Evolutionary conservation across 2,888 invertebrate genomes (phyloP).

Genomic region (Bruchidius siliquastri): DNA sequence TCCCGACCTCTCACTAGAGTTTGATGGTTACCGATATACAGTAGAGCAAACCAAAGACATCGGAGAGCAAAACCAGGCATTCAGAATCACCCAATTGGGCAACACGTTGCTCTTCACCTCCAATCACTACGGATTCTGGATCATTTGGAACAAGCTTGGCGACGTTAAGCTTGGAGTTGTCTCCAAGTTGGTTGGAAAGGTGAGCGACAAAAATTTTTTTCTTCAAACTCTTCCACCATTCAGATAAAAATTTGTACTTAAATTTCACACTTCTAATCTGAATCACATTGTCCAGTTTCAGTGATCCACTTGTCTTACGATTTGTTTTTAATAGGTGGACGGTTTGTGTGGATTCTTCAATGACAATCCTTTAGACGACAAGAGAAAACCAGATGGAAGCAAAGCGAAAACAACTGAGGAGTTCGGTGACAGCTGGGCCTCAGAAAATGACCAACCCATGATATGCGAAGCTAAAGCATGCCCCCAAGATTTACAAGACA

Average conservation of each 20-base stretch:
- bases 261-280: too few species aligned
- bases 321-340: conserved; percentile 50
- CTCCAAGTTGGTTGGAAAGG: conserved; percentile 54
- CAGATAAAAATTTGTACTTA: too few species aligned
- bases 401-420: conserved; percentile 59
- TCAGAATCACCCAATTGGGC: conserved; percentile 67
- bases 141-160: conserved; percentile 64
- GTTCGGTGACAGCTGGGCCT: conserved; percentile 75
- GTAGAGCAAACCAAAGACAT: conserved; percentile 58
- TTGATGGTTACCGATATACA: conserved; percentile 62
- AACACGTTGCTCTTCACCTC: conserved; percentile 64
- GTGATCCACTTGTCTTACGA: neutral
- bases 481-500: conserved; percentile 56
- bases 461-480: conserved; percentile 60
- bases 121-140: conserved; percentile 67
- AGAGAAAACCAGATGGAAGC: conserved; percentile 63
- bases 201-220: neutral
- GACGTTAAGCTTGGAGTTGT: conserved; percentile 63
- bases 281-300: too few species aligned
- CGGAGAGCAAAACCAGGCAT: conserved; percentile 58
- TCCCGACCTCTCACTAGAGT: conserved; percentile 62
- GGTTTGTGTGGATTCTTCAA: conserved; percentile 79
- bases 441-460: conserved; percentile 47
- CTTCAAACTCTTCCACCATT: too few species aligned
- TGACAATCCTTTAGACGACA: conserved; percentile 62